A percentile compares a stretch with the other conserved stretches of the same genome.
Conservation (phyloP, 2,888 invertebrate species). For the Drosophila leonis region DNA sequence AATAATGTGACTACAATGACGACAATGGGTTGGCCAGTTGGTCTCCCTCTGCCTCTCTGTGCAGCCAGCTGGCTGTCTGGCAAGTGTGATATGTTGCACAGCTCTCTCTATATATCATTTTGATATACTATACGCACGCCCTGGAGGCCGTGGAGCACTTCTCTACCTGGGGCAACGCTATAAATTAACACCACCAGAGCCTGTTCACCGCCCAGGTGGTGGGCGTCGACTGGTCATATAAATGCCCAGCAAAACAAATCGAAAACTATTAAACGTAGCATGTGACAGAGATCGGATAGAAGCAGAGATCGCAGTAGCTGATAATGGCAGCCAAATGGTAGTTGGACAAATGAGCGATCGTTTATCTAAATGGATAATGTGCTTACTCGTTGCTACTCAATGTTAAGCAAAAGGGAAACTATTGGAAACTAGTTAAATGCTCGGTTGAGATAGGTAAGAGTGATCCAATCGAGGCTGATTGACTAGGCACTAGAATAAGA, state of each 20-base stretch:
- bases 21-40: conserved; percentile 55
- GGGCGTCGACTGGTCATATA: conserved; percentile 67
- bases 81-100: conserved; percentile 58
- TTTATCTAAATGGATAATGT: conserved; percentile 59
- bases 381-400: conserved; percentile 16
- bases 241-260: conserved; percentile 56
- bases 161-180: conserved; percentile 43
- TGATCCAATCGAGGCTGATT: neutral
- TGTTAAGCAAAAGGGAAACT: conserved; percentile 3
- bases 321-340: conserved; percentile 58
- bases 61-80: conserved; percentile 54
- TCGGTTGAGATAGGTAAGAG: neutral
- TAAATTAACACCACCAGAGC: conserved; percentile 68
- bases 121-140: conserved; percentile 50
- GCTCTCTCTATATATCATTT: conserved; percentile 63
- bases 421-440: neutral
- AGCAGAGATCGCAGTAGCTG: conserved; percentile 52
- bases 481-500: neutral
- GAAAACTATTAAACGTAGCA: conserved; percentile 71
- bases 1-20: conserved; percentile 77
- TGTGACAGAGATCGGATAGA: conserved; percentile 28
- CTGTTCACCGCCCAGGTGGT: conserved; percentile 45
- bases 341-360: conserved; percentile 71
- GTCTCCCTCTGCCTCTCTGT: neutral
- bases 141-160: conserved; percentile 43